Conservation (phyloP, 2,113 vertebrate genomes). For the Hemiscyllium ocellatum region DNA sequence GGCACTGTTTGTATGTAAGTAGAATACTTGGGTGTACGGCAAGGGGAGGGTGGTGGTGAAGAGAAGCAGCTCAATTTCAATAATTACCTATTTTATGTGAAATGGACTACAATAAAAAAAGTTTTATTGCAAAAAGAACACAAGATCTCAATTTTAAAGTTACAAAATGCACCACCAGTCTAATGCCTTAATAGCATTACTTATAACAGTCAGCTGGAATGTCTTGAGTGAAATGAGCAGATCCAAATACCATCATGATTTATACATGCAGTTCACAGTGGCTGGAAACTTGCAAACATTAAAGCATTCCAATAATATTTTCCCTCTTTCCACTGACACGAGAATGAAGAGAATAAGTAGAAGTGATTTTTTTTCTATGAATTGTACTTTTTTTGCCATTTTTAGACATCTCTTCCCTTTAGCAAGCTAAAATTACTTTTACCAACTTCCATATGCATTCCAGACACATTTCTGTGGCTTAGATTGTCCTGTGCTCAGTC, state of each 20-base stretch:
- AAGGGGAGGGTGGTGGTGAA: neutral
- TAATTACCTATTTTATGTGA: neutral
- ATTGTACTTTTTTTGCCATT: conserved; percentile 14
- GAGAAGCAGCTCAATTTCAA: neutral
- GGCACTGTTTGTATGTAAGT: neutral
- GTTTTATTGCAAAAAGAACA: neutral
- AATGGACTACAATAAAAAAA: neutral
- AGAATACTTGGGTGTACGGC: neutral
- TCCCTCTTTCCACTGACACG: neutral
- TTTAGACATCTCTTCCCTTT: conserved; percentile 27
- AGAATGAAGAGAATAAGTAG: conserved; percentile 16
- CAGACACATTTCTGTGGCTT: conserved; percentile 34
- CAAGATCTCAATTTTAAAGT: neutral
- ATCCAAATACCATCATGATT: conserved; percentile 25
- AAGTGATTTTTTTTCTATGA: neutral
- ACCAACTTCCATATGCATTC: conserved; percentile 13
- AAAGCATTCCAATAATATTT: conserved; percentile 36
- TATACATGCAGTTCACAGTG: conserved; percentile 7
- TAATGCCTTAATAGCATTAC: conserved; percentile 16
- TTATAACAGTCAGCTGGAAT: conserved; percentile 27
- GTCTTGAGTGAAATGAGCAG: conserved; percentile 8
- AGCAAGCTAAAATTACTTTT: neutral
- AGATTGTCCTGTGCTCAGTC: conserved; percentile 2
- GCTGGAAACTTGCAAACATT: conserved; percentile 15
- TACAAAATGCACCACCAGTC: neutral